phyloP scores from a whole-genome alignment of 2,797 vertebrate genomes.

The Macropodus opercularis region DNA sequence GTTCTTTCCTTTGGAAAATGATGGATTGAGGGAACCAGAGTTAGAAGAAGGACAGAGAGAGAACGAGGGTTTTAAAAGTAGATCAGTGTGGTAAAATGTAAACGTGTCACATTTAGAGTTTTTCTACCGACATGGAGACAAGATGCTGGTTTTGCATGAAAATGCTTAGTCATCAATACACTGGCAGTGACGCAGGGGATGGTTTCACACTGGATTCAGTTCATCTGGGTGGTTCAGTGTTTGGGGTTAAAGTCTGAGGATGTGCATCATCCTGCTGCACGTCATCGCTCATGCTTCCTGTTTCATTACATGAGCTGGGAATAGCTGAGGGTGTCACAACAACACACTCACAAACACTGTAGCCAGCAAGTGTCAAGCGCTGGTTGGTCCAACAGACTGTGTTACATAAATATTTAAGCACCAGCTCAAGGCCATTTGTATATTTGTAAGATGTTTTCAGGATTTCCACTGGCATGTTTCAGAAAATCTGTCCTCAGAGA shows the following conservation, averaged over 20 bases:
- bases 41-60: not conserved
- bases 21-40: not conserved
- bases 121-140: too few relatives aligned
- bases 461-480: not conserved
- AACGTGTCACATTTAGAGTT: not conserved
- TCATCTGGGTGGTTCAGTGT: too few relatives aligned
- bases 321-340: not conserved
- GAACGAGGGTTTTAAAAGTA: not conserved
- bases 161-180: too few relatives aligned
- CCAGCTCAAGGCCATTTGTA: not conserved
- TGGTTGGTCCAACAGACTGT: too few relatives aligned
- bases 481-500: conserved; percentile 1
- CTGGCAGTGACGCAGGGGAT: too few relatives aligned
- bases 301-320: not conserved
- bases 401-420: not conserved
- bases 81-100: conserved; percentile 2
- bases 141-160: too few relatives aligned
- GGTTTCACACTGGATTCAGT: too few relatives aligned
- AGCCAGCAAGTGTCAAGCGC: not conserved
- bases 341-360: not conserved
- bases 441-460: not conserved
- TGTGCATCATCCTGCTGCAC: too few relatives aligned
- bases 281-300: not conserved
- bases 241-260: too few relatives aligned
- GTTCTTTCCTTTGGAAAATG: conserved; percentile 50